A percentile compares a stretch with the other conserved stretches of the same genome.
These are phyloP conservation scores for Suillia variegata DNA, from an alignment of 2,888 invertebrate species.

Conservation along the genomic window DNA sequence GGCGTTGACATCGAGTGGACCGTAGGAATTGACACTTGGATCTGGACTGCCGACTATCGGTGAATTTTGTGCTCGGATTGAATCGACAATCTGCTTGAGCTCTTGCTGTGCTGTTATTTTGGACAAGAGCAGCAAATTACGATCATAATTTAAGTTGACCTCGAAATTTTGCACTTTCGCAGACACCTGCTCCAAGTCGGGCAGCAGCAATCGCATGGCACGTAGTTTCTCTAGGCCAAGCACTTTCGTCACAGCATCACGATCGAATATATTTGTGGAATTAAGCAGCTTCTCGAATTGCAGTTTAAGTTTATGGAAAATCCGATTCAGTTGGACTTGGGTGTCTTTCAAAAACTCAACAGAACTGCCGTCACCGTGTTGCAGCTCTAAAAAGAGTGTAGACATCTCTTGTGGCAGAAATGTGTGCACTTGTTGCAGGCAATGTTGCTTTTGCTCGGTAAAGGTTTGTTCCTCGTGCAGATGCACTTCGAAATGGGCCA, in stretches of 20 bases:
- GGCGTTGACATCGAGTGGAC: slow-evolving; percentile 51
- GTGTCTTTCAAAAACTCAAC: slow-evolving; percentile 26
- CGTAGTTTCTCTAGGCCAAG: slow-evolving; percentile 44
- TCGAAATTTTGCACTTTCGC: background rate
- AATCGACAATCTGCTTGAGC: slow-evolving; percentile 7
- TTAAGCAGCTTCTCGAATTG: slow-evolving; percentile 47
- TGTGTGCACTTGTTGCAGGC: slow-evolving; percentile 40
- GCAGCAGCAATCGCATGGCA: slow-evolving; percentile 44
- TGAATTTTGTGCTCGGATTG: background rate
- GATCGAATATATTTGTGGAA: slow-evolving; percentile 40
- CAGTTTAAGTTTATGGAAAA: slow-evolving; percentile 41
- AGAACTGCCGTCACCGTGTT: slow-evolving; percentile 32
- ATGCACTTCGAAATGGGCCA: slow-evolving; percentile 48
- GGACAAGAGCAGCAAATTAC: slow-evolving; percentile 42
- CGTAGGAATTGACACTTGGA: slow-evolving; percentile 21
- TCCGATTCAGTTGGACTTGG: slow-evolving; percentile 21
- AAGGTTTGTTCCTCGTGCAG: slow-evolving; percentile 41
- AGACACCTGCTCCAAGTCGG: slow-evolving; percentile 16
- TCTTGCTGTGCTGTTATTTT: slow-evolving; percentile 22
- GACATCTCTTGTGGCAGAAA: slow-evolving; percentile 44
- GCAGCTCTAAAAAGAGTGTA: slow-evolving; percentile 36
- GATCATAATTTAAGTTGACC: slow-evolving; percentile 35
- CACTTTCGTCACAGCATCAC: slow-evolving; percentile 33
- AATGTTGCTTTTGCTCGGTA: slow-evolving; percentile 39
- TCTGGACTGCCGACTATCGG: background rate